Evolutionary conservation across 1,140 invertebrate species (phyloP).

Genomic region (Anoplophora glabripennis): DNA sequence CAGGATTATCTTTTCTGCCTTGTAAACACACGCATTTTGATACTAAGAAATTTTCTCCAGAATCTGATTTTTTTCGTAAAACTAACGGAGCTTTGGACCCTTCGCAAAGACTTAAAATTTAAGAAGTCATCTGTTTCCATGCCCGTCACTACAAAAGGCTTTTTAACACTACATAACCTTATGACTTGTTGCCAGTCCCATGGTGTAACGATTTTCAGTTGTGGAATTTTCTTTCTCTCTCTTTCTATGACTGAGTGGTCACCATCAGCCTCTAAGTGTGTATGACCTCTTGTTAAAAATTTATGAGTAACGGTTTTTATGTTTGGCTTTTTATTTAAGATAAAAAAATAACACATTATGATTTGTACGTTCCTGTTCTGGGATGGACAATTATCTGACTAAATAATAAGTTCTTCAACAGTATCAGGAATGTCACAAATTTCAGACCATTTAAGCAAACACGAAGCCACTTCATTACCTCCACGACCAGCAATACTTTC

Average conservation of each 20-base stretch:
- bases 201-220: background rate
- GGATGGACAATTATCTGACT: too few species aligned
- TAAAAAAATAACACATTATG: too few species aligned
- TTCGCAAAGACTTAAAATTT: background rate
- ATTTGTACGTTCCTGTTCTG: too few species aligned
- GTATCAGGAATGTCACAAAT: background rate
- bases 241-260: background rate
- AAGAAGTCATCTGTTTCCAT: conserved; percentile 11
- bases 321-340: too few species aligned
- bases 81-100: background rate
- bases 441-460: too few species aligned
- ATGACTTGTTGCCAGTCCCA: conserved; percentile 4
- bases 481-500: too few species aligned
- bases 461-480: too few species aligned
- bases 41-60: background rate
- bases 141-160: conserved; percentile 4
- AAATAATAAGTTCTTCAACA: background rate
- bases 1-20: background rate
- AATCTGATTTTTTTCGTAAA: background rate
- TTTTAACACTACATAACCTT: conserved; percentile 3
- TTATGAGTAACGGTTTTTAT: background rate
- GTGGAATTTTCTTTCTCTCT: background rate
- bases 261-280: background rate
- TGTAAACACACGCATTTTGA: background rate
- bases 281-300: background rate